A percentile compares a stretch with the other conserved stretches of the same genome.
Conservation (phyloP, 2,797 vertebrate genomes). For the Synaphobranchus kaupii region DNA sequence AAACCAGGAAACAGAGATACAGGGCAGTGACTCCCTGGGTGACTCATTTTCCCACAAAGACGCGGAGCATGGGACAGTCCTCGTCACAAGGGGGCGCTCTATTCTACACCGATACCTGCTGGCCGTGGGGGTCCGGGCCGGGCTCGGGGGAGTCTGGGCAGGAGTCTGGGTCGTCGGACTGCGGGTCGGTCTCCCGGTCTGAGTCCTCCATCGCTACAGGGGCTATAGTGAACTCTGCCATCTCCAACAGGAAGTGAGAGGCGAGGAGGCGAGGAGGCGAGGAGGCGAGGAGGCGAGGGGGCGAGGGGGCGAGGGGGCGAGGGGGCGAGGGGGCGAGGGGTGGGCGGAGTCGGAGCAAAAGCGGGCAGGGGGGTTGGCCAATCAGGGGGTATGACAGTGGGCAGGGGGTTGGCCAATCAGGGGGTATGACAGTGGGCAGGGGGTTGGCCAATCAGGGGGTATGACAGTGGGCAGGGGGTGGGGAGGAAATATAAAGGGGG, state of each 20-base stretch:
- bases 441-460: neutral
- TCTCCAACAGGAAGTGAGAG: conserved; percentile 61
- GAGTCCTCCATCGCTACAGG: conserved; percentile 73
- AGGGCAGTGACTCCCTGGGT: neutral
- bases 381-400: neutral
- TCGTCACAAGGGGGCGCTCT: neutral
- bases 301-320: conserved; percentile 6
- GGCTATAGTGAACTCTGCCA: conserved; percentile 64
- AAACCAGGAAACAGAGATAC: neutral
- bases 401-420: neutral
- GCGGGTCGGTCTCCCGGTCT: conserved; percentile 65
- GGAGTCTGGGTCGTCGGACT: conserved; percentile 68
- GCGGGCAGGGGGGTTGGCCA: neutral
- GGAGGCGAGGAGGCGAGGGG: neutral
- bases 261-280: neutral
- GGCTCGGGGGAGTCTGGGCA: conserved; percentile 60
- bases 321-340: neutral
- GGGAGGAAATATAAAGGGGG: conserved; percentile 30
- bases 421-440: neutral
- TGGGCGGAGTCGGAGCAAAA: neutral
- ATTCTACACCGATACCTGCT: conserved; percentile 61
- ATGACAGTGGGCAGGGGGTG: neutral
- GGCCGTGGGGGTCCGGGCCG: conserved; percentile 47
- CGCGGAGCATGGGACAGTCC: neutral
- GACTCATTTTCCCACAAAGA: too few relatives aligned